These are phyloP conservation scores for Parus major DNA, from an alignment of 2,113 vertebrate species.

Conservation along the genomic window DNA sequence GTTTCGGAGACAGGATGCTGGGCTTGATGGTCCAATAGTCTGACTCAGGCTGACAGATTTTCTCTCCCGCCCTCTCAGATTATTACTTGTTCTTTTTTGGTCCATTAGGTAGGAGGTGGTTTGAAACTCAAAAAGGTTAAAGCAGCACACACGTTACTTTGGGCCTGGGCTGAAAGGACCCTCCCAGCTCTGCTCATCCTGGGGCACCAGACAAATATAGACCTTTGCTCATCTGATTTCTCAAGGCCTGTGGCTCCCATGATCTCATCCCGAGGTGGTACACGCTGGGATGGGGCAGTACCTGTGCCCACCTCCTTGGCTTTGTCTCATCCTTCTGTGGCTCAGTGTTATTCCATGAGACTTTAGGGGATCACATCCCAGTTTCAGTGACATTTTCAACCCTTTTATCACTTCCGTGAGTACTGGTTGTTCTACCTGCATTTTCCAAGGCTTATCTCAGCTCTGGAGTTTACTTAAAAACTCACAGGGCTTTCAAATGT, in stretches of 20 bases:
- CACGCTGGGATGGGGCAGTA: background rate
- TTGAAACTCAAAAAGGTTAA: slow-evolving; percentile 47
- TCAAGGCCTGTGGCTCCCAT: background rate
- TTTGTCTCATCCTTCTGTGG: background rate
- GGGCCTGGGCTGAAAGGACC: background rate
- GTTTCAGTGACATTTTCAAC: background rate
- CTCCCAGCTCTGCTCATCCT: background rate
- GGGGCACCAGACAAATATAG: background rate
- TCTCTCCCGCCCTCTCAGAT: slow-evolving; percentile 42
- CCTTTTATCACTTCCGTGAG: background rate
- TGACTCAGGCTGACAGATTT: slow-evolving; percentile 63
- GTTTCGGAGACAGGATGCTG: slow-evolving; percentile 59
- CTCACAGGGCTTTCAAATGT: background rate
- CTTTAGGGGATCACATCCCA: background rate
- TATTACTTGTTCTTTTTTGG: slow-evolving; percentile 60
- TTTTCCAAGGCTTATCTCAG: background rate
- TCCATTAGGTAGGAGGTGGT: slow-evolving; percentile 42
- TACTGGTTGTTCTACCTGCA: background rate
- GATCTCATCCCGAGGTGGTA: background rate
- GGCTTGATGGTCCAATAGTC: slow-evolving; percentile 54
- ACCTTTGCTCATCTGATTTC: background rate
- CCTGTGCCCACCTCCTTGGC: background rate
- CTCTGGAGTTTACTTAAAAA: background rate
- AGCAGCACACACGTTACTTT: slow-evolving; percentile 8
- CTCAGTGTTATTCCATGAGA: background rate